A percentile compares a stretch with the other conserved stretches of the same genome.
These are phyloP conservation scores for Anoncus sp. DNA, from an alignment of 2,888 invertebrate species.

Conservation along the genomic window DNA sequence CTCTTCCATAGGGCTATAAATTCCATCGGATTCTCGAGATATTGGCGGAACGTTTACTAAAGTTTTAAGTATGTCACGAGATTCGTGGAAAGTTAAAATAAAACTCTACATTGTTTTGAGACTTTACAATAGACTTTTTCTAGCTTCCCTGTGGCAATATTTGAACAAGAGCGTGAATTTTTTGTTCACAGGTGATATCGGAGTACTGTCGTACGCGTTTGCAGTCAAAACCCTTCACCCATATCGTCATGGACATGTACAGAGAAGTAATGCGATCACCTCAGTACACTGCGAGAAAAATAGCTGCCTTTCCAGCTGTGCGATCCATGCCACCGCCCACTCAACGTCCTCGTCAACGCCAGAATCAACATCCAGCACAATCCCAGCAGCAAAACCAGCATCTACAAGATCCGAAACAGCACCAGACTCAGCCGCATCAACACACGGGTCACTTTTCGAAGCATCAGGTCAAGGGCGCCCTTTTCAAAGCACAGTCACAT, in stretches of 20 bases:
- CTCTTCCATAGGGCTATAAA: slow-evolving; percentile 12
- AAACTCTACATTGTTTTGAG: slow-evolving; percentile 2
- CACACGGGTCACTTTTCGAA: slow-evolving; percentile 68
- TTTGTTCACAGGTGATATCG: slow-evolving; percentile 84
- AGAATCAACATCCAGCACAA: slow-evolving; percentile 63
- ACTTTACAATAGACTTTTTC: not conserved
- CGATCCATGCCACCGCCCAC: slow-evolving; percentile 49
- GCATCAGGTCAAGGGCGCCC: slow-evolving; percentile 73
- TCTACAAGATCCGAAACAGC: slow-evolving; percentile 48
- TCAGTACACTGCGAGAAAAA: slow-evolving; percentile 78
- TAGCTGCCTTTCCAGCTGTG: slow-evolving; percentile 68
- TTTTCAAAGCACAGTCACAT: slow-evolving; percentile 78
- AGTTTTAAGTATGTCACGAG: slow-evolving; percentile 23
- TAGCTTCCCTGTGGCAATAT: not conserved
- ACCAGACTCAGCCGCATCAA: slow-evolving; percentile 57
- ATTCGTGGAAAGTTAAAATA: not conserved
- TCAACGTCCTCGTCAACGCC: slow-evolving; percentile 60
- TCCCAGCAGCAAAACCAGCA: slow-evolving; percentile 59
- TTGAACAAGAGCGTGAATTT: slow-evolving; percentile 23
- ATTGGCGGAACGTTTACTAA: slow-evolving; percentile 12
- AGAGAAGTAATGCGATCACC: slow-evolving; percentile 83
- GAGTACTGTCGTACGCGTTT: slow-evolving; percentile 85
- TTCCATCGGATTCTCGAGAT: slow-evolving; percentile 32
- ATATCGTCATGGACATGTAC: slow-evolving; percentile 86
- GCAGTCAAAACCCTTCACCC: slow-evolving; percentile 86